Evolutionary conservation across 2,797 vertebrate genomes (phyloP).

Genomic region (Takifugu rubripes): DNA sequence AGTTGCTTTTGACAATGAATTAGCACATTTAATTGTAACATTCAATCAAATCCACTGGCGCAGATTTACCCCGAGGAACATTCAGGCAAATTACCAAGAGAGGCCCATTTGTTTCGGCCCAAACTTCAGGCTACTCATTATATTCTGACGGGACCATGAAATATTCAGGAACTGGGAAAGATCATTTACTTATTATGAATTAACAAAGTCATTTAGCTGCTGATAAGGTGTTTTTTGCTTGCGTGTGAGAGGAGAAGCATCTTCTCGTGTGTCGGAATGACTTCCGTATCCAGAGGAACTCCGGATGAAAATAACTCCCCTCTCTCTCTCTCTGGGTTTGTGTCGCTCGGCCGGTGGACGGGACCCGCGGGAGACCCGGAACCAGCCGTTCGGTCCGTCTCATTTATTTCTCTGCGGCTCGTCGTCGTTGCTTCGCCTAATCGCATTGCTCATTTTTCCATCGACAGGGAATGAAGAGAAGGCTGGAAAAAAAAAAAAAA

Average conservation of each 20-base stretch:
- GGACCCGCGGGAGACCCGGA: constrained; percentile 50
- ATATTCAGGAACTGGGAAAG: constrained; percentile 70
- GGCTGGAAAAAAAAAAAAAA: neutral
- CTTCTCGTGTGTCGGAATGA: constrained; percentile 41
- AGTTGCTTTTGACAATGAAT: constrained; percentile 77
- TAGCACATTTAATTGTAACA: constrained; percentile 75
- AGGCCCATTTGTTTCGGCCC: constrained; percentile 72
- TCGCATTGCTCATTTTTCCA: constrained; percentile 71
- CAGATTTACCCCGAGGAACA: constrained; percentile 63
- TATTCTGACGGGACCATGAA: constrained; percentile 72
- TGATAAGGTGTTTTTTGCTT: constrained; percentile 61
- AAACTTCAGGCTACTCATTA: constrained; percentile 68
- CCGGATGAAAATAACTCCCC: neutral
- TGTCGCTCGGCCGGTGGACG: constrained; percentile 26
- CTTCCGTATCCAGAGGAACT: too few species aligned
- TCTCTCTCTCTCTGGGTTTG: constrained; percentile 39
- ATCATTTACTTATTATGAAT: constrained; percentile 74
- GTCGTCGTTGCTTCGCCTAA: constrained; percentile 64
- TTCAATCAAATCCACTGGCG: constrained; percentile 71
- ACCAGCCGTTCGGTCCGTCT: constrained; percentile 47
- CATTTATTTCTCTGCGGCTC: constrained; percentile 41
- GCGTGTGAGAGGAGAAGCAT: constrained; percentile 34
- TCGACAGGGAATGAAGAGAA: constrained; percentile 56
- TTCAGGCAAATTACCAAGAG: constrained; percentile 65
- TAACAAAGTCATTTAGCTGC: constrained; percentile 69